Evolutionary conservation across 30 jellyfish, hydroid and myxozoan genomes (phyloP).

Genomic region (Aurelia sp.): DNA sequence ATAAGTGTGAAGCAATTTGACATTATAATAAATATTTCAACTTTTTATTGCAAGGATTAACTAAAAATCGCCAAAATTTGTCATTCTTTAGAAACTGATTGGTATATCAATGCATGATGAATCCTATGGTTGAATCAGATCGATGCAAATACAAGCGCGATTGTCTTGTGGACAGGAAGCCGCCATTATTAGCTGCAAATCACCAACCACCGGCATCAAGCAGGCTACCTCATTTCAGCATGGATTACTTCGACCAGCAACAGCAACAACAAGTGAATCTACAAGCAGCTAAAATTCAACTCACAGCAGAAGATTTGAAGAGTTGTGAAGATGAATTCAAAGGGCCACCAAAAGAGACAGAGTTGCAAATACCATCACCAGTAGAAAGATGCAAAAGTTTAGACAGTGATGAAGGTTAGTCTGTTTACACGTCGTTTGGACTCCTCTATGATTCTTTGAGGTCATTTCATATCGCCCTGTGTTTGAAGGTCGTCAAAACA

Average conservation of each 20-base stretch:
- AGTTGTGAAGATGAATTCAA: constrained; percentile 20
- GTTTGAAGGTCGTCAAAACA: too few relatives aligned
- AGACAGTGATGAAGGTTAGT: constrained; percentile 48
- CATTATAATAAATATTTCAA: too few relatives aligned
- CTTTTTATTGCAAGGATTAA: too few relatives aligned
- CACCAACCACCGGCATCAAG: constrained; percentile 28
- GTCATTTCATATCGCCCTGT: too few relatives aligned
- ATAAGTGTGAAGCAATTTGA: too few relatives aligned
- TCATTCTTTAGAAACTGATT: constrained; percentile 21
- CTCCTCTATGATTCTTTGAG: too few relatives aligned
- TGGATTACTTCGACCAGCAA: constrained; percentile 22
- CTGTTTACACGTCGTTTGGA: too few relatives aligned
- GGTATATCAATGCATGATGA: constrained; percentile 24
- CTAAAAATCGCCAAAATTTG: neutral
- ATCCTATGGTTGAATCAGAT: constrained; percentile 6
- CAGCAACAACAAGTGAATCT: neutral
- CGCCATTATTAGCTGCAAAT: neutral
- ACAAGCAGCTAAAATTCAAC: neutral
- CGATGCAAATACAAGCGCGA: constrained; percentile 7
- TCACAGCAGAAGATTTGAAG: neutral
- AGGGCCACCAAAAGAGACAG: constrained; percentile 15
- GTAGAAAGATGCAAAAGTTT: constrained; percentile 5
- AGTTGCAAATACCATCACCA: constrained; percentile 30
- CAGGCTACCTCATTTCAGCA: constrained; percentile 10
- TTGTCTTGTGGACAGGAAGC: constrained; percentile 23